phyloP scores from a whole-genome alignment of 2,113 vertebrate species.

The Fregata magnificens region DNA sequence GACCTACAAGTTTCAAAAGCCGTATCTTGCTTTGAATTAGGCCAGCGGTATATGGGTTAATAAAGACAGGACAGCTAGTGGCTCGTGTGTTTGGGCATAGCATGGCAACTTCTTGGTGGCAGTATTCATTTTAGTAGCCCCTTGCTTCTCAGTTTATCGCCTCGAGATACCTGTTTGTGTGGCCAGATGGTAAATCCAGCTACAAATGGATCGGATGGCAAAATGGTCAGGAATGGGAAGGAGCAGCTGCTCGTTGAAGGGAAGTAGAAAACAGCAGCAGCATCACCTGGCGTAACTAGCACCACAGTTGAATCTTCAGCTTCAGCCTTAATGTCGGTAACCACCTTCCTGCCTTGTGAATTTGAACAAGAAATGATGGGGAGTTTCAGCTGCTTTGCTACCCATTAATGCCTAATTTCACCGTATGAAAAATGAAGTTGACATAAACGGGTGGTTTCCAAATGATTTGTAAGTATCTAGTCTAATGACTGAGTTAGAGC shows the following conservation, averaged over 20 bases:
- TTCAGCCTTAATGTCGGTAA: rapidly evolving
- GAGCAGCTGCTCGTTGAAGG: background rate
- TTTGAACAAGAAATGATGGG: background rate
- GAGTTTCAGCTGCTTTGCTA: background rate
- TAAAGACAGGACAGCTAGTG: background rate
- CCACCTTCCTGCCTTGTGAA: background rate
- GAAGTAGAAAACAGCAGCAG: background rate
- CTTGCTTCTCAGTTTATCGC: background rate
- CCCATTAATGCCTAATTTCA: background rate
- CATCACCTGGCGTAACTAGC: rapidly evolving
- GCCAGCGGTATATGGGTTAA: background rate
- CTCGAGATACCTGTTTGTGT: background rate
- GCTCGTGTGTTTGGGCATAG: background rate
- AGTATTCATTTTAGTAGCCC: rapidly evolving
- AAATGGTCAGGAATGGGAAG: background rate
- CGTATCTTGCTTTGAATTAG: background rate
- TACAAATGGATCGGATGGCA: rapidly evolving
- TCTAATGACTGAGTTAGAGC: conserved; percentile 33
- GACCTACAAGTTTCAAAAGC: background rate
- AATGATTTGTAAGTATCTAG: conserved; percentile 25
- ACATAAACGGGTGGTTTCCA: background rate
- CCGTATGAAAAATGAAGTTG: background rate
- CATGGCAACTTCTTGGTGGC: background rate
- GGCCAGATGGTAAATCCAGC: background rate
- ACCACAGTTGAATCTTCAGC: background rate